Evolutionary conservation across 2,113 vertebrate genomes (phyloP).

Genomic region (Heterotis niloticus): DNA sequence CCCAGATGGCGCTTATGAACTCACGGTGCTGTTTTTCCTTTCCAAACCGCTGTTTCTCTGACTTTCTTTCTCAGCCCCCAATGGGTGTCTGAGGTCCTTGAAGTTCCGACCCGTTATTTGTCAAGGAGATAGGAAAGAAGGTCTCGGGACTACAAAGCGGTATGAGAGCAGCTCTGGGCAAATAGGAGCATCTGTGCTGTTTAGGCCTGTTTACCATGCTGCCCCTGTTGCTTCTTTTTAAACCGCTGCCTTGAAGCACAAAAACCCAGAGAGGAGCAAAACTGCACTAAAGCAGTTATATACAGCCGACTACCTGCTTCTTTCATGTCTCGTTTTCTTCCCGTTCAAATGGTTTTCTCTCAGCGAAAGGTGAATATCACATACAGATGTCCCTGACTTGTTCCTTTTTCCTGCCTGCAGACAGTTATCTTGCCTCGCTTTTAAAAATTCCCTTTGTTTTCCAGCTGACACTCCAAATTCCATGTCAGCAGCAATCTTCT

Average conservation of each 20-base stretch:
- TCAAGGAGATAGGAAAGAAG: neutral
- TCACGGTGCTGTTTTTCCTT: neutral
- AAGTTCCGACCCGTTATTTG: neutral
- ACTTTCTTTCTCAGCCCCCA: neutral
- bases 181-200: neutral
- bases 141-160: too few species aligned
- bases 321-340: slow-evolving; percentile 30
- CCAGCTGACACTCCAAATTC: slow-evolving; percentile 54
- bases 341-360: slow-evolving; percentile 44
- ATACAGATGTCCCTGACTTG: slow-evolving; percentile 47
- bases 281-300: neutral
- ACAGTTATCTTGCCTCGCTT: slow-evolving; percentile 52
- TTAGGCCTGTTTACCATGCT: neutral
- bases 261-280: neutral
- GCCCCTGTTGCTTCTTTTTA: neutral
- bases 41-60: neutral
- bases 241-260: neutral
- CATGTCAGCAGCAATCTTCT: slow-evolving; percentile 54
- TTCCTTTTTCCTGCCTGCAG: slow-evolving; percentile 48
- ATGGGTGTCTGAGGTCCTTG: neutral
- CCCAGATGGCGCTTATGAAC: too few species aligned
- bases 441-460: slow-evolving; percentile 59
- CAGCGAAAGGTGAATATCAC: slow-evolving; percentile 33
- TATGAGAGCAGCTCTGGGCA: too few species aligned
- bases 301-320: neutral